Conservation (phyloP, 2,113 vertebrate species). For the Chloebia gouldiae region DNA sequence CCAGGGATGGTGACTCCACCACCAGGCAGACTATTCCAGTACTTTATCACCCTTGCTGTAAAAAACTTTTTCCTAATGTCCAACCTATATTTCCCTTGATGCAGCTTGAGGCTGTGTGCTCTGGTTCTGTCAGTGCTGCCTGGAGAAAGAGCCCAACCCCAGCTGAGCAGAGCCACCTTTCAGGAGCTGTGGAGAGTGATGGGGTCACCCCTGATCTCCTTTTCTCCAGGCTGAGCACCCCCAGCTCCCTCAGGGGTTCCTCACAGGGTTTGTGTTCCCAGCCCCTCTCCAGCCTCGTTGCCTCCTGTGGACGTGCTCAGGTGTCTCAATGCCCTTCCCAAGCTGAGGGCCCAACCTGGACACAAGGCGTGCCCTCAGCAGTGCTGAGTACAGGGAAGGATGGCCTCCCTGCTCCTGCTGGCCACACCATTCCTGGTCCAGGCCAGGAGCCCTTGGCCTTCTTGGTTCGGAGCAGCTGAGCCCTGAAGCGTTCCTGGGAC, state of each 20-base stretch:
- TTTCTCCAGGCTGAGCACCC: not conserved
- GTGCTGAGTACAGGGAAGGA: not conserved
- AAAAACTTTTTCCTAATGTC: not conserved
- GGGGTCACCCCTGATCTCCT: not conserved
- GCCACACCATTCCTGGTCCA: not conserved
- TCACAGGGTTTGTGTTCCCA: not conserved
- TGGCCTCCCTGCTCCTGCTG: not conserved
- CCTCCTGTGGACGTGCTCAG: rapidly evolving
- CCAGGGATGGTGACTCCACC: not conserved
- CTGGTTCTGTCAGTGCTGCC: not conserved
- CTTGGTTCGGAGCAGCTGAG: not conserved
- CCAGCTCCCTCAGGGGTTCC: not conserved
- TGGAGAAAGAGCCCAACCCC: not conserved
- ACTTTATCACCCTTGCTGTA: not conserved
- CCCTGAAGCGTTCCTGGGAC: rapidly evolving
- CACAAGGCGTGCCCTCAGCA: not conserved
- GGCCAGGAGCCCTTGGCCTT: not conserved
- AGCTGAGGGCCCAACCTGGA: not conserved
- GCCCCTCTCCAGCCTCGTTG: not conserved
- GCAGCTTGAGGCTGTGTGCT: not conserved
- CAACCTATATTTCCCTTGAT: not conserved
- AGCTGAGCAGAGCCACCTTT: not conserved
- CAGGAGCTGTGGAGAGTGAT: not conserved
- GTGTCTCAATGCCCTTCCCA: rapidly evolving
- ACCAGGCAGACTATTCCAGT: not conserved